phyloP scores from a whole-genome alignment of 2,113 vertebrate species.

The Rhabdornis inornatus region DNA sequence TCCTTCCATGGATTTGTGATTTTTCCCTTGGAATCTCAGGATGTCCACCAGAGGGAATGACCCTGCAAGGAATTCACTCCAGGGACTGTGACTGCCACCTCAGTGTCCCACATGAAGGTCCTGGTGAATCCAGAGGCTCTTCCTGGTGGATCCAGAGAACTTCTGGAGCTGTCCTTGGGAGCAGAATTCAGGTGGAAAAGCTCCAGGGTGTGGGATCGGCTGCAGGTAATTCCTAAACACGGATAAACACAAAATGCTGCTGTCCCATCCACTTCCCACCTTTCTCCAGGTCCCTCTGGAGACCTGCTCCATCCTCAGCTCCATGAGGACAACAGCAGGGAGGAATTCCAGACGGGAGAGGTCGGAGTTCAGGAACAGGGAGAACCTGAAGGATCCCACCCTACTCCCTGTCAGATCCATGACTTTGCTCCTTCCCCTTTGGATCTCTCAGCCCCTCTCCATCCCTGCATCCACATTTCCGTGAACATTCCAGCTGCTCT shows the following conservation, averaged over 20 bases:
- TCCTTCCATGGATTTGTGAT: neutral
- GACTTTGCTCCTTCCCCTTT: rapidly evolving
- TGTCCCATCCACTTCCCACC: neutral
- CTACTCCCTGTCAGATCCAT: neutral
- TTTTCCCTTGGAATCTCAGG: neutral
- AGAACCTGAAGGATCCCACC: neutral
- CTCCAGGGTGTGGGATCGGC: neutral
- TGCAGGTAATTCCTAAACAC: neutral
- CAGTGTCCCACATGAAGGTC: too few species aligned
- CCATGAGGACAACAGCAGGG: rapidly evolving
- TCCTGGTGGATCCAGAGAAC: neutral
- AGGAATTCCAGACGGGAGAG: neutral
- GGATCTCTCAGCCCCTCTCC: neutral
- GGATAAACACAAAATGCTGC: neutral
- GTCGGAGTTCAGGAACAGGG: neutral
- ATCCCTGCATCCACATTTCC: neutral
- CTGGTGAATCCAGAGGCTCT: neutral
- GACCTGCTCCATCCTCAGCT: neutral
- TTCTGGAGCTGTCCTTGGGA: neutral
- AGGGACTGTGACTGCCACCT: neutral
- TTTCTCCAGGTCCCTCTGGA: neutral
- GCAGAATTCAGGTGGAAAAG: neutral
- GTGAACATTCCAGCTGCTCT: neutral
- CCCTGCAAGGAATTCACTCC: rapidly evolving
- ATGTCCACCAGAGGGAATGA: rapidly evolving